These are phyloP conservation scores for Tetanocera ferruginea DNA, from an alignment of 2,888 invertebrate species.

Conservation along the genomic window DNA sequence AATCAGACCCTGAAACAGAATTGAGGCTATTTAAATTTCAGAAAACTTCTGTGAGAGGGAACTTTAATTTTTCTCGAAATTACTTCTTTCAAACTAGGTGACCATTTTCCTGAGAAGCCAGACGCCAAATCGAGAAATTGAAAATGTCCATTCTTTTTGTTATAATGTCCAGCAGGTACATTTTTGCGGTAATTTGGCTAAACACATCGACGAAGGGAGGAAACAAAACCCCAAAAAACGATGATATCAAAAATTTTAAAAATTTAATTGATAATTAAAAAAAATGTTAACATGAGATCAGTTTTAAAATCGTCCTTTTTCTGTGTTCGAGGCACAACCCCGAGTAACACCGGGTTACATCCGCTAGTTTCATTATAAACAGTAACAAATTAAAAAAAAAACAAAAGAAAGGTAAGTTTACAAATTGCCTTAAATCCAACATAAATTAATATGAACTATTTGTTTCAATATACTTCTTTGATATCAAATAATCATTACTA, in stretches of 20 bases:
- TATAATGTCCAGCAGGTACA: not conserved
- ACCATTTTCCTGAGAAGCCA: too few species aligned
- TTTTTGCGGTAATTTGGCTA: too few species aligned
- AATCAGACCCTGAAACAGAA: too few species aligned
- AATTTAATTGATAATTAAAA: too few species aligned
- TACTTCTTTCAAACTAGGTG: too few species aligned
- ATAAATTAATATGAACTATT: not conserved
- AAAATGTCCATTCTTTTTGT: not conserved
- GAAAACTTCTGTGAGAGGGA: not conserved
- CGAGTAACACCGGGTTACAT: too few species aligned
- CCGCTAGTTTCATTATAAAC: too few species aligned
- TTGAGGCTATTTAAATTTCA: not conserved
- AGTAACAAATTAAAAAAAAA: too few species aligned
- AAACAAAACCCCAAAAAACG: not conserved
- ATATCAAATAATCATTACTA: not conserved
- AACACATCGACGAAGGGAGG: not conserved
- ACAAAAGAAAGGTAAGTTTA: not conserved
- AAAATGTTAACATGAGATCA: too few species aligned
- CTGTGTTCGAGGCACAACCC: too few species aligned
- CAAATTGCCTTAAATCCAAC: not conserved
- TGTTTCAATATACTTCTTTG: too few species aligned
- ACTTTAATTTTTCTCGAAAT: not conserved
- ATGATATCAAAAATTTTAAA: not conserved
- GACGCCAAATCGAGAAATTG: not conserved
- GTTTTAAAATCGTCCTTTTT: too few species aligned